Evolutionary conservation across 2,888 invertebrate genomes (phyloP).

Genomic region (Euphydryas editha): DNA sequence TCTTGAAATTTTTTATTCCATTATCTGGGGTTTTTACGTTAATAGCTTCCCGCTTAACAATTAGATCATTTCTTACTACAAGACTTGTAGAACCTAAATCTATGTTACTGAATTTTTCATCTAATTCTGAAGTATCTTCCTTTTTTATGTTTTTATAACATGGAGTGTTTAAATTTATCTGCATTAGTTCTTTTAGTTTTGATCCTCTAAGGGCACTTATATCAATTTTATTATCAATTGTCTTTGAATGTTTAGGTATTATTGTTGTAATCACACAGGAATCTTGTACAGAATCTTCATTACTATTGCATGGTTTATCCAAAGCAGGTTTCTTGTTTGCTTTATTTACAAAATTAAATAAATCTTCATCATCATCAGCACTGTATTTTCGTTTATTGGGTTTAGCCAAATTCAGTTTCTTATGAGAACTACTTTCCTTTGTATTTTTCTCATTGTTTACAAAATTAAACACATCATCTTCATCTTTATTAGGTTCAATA

Average conservation of each 20-base stretch:
- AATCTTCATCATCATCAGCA: slow-evolving; percentile 61
- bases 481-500: slow-evolving; percentile 52
- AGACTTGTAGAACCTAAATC: slow-evolving; percentile 69
- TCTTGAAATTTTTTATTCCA: slow-evolving; percentile 69
- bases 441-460: slow-evolving; percentile 47
- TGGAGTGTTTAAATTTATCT: slow-evolving; percentile 49
- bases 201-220: slow-evolving; percentile 65
- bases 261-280: slow-evolving; percentile 17
- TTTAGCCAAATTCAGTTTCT: slow-evolving; percentile 64
- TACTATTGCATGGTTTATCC: slow-evolving; percentile 23
- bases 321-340: slow-evolving; percentile 40
- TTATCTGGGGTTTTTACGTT: slow-evolving; percentile 46
- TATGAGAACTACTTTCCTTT: slow-evolving; percentile 45
- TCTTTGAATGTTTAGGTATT: not conserved
- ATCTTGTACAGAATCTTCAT: slow-evolving; percentile 16
- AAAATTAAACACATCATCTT: slow-evolving; percentile 67
- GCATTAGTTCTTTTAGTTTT: slow-evolving; percentile 67
- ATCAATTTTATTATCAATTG: slow-evolving; percentile 42
- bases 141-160: slow-evolving; percentile 55
- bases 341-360: slow-evolving; percentile 69
- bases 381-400: slow-evolving; percentile 66
- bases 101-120: slow-evolving; percentile 63
- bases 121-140: slow-evolving; percentile 61
- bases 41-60: slow-evolving; percentile 67
- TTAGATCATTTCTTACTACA: slow-evolving; percentile 61